phyloP scores from a whole-genome alignment of 30 jellyfish, hydroid and myxozoan species.

The Clytia hemisphaerica region DNA sequence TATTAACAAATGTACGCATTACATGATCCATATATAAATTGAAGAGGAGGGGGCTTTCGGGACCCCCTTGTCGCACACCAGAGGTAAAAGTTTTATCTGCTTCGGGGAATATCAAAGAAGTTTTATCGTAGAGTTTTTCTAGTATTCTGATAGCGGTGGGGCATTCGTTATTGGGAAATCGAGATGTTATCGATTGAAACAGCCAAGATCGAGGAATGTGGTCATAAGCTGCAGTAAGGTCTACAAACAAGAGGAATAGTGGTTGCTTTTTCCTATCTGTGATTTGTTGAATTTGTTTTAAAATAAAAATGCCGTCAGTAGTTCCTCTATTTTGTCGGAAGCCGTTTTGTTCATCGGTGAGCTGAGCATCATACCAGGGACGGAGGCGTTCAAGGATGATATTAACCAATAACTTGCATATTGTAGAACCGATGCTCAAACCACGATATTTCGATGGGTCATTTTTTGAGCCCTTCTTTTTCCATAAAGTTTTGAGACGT shows the following conservation, averaged over 20 bases:
- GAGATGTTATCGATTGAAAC: too few species aligned
- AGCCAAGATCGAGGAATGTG: too few species aligned
- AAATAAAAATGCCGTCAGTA: too few species aligned
- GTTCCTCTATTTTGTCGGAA: background rate
- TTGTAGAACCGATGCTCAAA: slow-evolving; percentile 1
- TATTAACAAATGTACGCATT: background rate
- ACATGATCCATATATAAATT: background rate
- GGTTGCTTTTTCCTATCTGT: too few species aligned
- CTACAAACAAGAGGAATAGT: too few species aligned
- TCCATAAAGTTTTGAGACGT: slow-evolving; percentile 5
- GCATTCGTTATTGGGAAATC: too few species aligned
- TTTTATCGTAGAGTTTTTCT: background rate
- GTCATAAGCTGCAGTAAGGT: too few species aligned
- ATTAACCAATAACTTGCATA: background rate
- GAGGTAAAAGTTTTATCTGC: slow-evolving; percentile 1
- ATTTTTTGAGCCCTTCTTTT: background rate
- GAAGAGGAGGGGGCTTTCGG: too few species aligned
- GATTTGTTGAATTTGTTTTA: too few species aligned
- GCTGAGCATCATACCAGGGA: background rate
- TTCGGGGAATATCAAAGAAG: background rate
- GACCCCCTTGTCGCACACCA: slow-evolving; percentile 12
- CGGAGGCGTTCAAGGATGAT: slow-evolving; percentile 1
- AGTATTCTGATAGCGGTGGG: background rate
- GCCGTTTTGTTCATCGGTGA: slow-evolving; percentile 6
- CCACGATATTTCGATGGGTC: slow-evolving; percentile 2